These are phyloP conservation scores for Drosophila malerkotliana DNA, from an alignment of 1,140 invertebrate species.

Conservation along the genomic window DNA sequence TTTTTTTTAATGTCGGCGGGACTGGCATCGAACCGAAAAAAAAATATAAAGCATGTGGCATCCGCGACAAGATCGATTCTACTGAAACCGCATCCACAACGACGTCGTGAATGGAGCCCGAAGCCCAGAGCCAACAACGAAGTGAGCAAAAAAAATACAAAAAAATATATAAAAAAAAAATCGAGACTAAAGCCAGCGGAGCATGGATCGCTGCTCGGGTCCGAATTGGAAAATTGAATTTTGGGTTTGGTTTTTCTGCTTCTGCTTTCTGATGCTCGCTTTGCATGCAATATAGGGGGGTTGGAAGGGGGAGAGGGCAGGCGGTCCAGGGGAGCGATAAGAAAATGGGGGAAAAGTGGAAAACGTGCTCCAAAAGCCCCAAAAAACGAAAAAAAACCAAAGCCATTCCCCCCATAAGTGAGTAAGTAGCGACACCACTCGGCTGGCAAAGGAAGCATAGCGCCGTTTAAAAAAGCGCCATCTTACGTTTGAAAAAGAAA, in stretches of 20 bases:
- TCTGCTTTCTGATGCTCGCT: slow-evolving; percentile 13
- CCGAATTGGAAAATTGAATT: slow-evolving; percentile 11
- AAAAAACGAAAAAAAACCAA: too few species aligned
- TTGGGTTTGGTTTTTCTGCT: slow-evolving; percentile 3
- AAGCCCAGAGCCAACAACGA: slow-evolving; percentile 31
- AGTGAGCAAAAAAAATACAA: slow-evolving; percentile 21
- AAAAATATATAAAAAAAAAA: slow-evolving; percentile 21
- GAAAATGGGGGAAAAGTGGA: background rate
- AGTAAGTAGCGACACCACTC: background rate
- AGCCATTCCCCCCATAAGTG: background rate
- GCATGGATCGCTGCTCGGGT: slow-evolving; percentile 27
- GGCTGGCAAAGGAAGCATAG: background rate
- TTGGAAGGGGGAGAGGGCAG: too few species aligned
- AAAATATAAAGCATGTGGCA: slow-evolving; percentile 60
- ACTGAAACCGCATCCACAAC: slow-evolving; percentile 61
- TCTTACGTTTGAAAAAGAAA: background rate
- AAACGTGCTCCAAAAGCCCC: background rate
- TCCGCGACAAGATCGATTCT: slow-evolving; percentile 82
- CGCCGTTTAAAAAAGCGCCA: background rate
- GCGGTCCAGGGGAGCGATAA: slow-evolving; percentile 16
- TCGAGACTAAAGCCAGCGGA: slow-evolving; percentile 23
- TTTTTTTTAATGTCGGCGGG: too few species aligned
- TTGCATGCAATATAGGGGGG: too few species aligned
- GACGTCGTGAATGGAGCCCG: slow-evolving; percentile 26
- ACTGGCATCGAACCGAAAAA: slow-evolving; percentile 20